Base-by-base conservation (phyloP, 2,113 vertebrate genomes). In the Reinhardtius hippoglossoides region DNA sequence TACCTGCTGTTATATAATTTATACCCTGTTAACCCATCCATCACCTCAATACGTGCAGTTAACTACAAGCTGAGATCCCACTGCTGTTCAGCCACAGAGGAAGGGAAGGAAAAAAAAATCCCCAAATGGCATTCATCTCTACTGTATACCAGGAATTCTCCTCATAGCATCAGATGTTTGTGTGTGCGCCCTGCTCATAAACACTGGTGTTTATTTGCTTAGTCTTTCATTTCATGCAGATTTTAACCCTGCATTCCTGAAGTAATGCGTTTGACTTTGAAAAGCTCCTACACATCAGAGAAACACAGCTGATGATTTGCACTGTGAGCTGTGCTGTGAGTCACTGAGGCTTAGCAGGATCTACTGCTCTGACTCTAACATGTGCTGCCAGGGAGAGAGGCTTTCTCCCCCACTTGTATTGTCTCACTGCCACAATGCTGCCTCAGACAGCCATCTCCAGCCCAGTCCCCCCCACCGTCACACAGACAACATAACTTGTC, bases 291-390 rank as follows among this genome's bases (percentile, higher is more conserved):
- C 84, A 91, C 88, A 91, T 88, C 86, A 88, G 83, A 92, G 83
- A 76, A 88, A 85, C 86, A 90, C 87, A 89, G 90, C 87, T 80
- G 81, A 88, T 87, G 87, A 86, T 89, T 89, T 77, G 89, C 89
- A 86, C 89, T 78, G 91, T 78, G 87, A 92, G 87, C 91, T 81
- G 76, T 63, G 86, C 90, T 79, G 84, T 92, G 92, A 93, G 87
- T 94, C 93, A 93, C 87, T 68, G 87, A 87, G 87, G 93, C 93
- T 94, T 94, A 93, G 88, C 89, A 85, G 85, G 89, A 92, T 94
- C 88, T 89, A 82, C 88, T 89, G 83, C 89, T 92, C 85, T 92
- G 91, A 93, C 90, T 94, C 92, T 88, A 87, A 89, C 90, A 83
- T 89, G 88, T 85, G 88, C 91, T 85, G 87, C 79, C 80, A 81